Evolutionary conservation across 2,113 vertebrate genomes (phyloP).

Genomic region (Prunella himalayana): DNA sequence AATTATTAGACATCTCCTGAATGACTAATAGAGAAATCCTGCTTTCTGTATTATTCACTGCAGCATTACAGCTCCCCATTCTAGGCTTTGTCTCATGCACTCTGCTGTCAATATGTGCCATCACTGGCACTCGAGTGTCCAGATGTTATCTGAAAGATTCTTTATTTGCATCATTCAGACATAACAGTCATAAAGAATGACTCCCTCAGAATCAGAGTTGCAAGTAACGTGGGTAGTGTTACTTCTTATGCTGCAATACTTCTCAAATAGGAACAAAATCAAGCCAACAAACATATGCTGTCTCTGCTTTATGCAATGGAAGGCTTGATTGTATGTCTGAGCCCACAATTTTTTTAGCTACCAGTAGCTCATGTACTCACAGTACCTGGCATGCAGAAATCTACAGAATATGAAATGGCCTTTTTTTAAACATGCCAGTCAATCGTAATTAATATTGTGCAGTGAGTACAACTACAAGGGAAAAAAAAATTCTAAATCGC

Average conservation of each 20-base stretch:
- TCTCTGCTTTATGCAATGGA: not conserved
- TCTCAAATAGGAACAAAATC: not conserved
- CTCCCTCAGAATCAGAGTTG: not conserved
- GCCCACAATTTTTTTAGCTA: not conserved
- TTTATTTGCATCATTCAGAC: not conserved
- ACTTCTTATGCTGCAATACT: not conserved
- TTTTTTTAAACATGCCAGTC: not conserved
- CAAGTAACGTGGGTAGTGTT: not conserved
- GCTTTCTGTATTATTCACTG: not conserved
- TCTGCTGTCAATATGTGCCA: not conserved
- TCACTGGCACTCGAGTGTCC: not conserved
- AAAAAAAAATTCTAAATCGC: not conserved
- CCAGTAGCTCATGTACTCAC: not conserved
- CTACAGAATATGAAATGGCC: not conserved
- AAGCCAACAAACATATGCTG: not conserved
- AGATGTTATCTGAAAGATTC: conserved; percentile 37
- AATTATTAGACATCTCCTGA: not conserved
- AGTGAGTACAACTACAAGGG: not conserved
- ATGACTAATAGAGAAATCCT: conserved; percentile 13
- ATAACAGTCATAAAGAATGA: not conserved
- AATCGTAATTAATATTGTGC: not conserved
- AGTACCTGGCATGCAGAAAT: not conserved
- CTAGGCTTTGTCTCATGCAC: not conserved
- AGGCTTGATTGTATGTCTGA: not conserved
- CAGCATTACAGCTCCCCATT: not conserved